Evolutionary conservation across 1,140 invertebrate genomes (phyloP), one percentile per base, ranked within the genome.

Genomic region (Rhopalosiphum padi): DNA sequence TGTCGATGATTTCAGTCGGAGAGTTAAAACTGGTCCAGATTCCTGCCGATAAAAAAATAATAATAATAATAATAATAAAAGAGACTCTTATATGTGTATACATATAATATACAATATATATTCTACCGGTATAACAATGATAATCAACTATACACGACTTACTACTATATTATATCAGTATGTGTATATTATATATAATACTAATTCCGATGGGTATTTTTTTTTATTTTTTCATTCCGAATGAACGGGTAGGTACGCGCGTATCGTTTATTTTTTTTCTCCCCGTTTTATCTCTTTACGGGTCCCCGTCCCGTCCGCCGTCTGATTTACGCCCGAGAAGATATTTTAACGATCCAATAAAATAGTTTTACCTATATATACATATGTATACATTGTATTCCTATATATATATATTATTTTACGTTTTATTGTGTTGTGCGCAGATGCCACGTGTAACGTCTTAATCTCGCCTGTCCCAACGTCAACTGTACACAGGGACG

Each of bases 311-410:
- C 85, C 41, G 43, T 21, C 15, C 25, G 48, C 22, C 35, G 35
- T 60, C 25, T 43, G 53, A 90, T 90, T 55, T 89, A 89, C 88
- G 53, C 37, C 35, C 53, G 88, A n/a, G 53, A 68, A 90, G 30
- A 68, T 68, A 90, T 90, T 90, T 90, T 90, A 90, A 90, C 89
- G 89, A 90, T 90, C 89, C 53, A 90, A 90, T 68, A 90, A 90
- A 90, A 90, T 60, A 60, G 23, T 41, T 41, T 23, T 55, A 89
- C 87, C n/a, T 55, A 15, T 55, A 89, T 22, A 55, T 5, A 46
- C 46, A 46, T 46, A 2, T n/a, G 60, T 77, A n/a, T 5, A 18
- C 60, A 18, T 15, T 25, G 77, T n/a, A 21, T 48, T 48, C 48
- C 15, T 51, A 48, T 37, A 51, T 21, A 21, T 30, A 8, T 48